A percentile compares a stretch with the other conserved stretches of the same genome.
Evolutionary conservation across 2,888 invertebrate species (phyloP).

Genomic region (Nomada goodeniana): DNA sequence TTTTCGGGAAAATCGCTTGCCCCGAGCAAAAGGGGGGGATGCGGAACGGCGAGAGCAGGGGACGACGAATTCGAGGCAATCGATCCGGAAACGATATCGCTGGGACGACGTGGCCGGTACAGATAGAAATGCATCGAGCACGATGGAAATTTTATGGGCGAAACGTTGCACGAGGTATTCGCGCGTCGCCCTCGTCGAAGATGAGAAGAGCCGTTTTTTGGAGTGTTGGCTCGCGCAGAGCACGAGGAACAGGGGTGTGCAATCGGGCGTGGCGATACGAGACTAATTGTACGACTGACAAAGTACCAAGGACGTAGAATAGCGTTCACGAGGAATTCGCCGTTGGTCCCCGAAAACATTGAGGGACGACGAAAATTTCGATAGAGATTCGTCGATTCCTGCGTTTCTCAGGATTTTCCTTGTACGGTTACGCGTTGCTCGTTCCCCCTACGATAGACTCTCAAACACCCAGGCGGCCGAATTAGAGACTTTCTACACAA

Average conservation of each 20-base stretch:
- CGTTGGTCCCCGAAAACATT: neutral
- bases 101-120: neutral
- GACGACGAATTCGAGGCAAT: neutral
- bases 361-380: neutral
- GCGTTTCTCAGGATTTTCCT: too few relatives aligned
- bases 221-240: constrained; percentile 15
- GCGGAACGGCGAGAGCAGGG: neutral
- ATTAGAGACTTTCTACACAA: too few relatives aligned
- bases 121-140: neutral
- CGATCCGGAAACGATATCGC: neutral
- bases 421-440: neutral
- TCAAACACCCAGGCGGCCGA: too few relatives aligned
- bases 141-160: neutral
- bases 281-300: constrained; percentile 73
- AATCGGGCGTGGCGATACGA: constrained; percentile 75
- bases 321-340: constrained; percentile 29
- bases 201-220: neutral
- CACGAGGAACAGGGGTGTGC: constrained; percentile 64
- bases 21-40: neutral
- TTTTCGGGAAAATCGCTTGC: neutral
- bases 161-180: neutral
- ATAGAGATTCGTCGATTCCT: neutral
- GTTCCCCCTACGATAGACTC: too few relatives aligned
- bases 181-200: neutral
- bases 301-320: constrained; percentile 52